Base-by-base conservation (phyloP, 1,140 invertebrate genomes). In the Dendroctonus valens region DNA sequence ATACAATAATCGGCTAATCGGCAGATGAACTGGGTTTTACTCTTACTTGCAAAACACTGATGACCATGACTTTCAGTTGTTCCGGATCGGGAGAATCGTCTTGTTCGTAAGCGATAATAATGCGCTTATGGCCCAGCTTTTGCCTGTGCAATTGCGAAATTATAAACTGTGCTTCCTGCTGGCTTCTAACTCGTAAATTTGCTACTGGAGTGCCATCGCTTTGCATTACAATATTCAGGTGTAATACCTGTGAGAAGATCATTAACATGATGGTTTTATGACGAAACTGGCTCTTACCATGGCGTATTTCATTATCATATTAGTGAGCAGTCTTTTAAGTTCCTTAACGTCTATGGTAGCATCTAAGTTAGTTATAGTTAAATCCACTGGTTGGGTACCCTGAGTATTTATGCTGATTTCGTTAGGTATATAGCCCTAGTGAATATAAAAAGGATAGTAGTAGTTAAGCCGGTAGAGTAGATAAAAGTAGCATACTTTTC, bases 91-190 rank as follows among this genome's bases (percentile, higher is more conserved):
- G 83, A 8, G 84, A 82, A 42, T 85, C 83, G 72, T 75, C 84
- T 68, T 86, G 86, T 40, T 83, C 85, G 73, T 92, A 87, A 2
- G 90, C 86, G 58, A 94, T 92, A 53, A 90, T 79, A 65, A 94
- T 92, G 57, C 91, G 81, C 72, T 92, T 93, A 70, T 88, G 89
- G 7, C 92, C 92, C 70, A 94, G 84, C 81, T 91, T 91, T 65
- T 87, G 86, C 37, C 90, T 83, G 73, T 94, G 92, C 41, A 94
- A 82, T 74, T 91, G 88, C 5, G 91, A 91, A 59, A 94, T 93
- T 7, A 90, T 88, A 74, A 87, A 90, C 71, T 93, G 88, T 9
- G 91, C 92, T 69, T 92, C 90, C 26, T 76, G 73, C 53, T 77
- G 74, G 59, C 79, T 83, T 7, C 84, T 82, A 5, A 92, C 86